Evolutionary conservation across 2,797 vertebrate genomes (phyloP).

Genomic region (Mareca penelope): DNA sequence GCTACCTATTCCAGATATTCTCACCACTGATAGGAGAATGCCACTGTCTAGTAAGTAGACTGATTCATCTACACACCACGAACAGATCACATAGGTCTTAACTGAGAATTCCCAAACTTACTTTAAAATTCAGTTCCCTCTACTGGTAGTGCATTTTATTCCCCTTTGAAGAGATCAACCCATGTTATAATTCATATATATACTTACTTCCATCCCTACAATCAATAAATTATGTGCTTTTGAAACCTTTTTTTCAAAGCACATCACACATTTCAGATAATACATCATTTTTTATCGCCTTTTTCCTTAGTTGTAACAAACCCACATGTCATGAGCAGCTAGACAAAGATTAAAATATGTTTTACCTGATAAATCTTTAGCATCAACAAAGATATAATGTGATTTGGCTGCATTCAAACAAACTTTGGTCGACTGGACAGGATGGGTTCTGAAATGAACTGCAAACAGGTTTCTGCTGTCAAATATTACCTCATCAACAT

Average conservation of each 20-base stretch:
- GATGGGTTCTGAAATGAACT: slow-evolving; percentile 69
- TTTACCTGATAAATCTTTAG: slow-evolving; percentile 72
- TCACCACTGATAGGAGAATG: background rate
- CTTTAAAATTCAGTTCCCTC: slow-evolving; percentile 49
- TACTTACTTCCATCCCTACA: slow-evolving; percentile 67
- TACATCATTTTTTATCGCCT: slow-evolving; percentile 29
- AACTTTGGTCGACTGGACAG: slow-evolving; percentile 77
- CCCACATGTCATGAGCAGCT: slow-evolving; percentile 64
- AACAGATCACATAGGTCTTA: slow-evolving; percentile 5
- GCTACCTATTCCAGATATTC: background rate
- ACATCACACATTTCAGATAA: slow-evolving; percentile 61
- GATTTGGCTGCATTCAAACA: slow-evolving; percentile 71
- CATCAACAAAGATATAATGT: slow-evolving; percentile 42
- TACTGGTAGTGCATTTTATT: slow-evolving; percentile 58
- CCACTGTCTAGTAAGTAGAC: background rate
- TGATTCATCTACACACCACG: background rate
- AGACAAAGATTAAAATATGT: slow-evolving; percentile 65
- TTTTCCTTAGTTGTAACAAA: slow-evolving; percentile 57
- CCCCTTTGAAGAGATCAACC: slow-evolving; percentile 53
- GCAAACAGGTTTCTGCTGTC: slow-evolving; percentile 66
- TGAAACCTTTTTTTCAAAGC: slow-evolving; percentile 40
- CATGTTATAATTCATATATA: slow-evolving; percentile 66
- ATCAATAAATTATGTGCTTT: slow-evolving; percentile 67
- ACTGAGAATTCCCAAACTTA: slow-evolving; percentile 23
- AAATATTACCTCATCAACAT: slow-evolving; percentile 45